phyloP scores from a whole-genome alignment of 2,888 invertebrate species.

The Ditylenchus weischeri region DNA sequence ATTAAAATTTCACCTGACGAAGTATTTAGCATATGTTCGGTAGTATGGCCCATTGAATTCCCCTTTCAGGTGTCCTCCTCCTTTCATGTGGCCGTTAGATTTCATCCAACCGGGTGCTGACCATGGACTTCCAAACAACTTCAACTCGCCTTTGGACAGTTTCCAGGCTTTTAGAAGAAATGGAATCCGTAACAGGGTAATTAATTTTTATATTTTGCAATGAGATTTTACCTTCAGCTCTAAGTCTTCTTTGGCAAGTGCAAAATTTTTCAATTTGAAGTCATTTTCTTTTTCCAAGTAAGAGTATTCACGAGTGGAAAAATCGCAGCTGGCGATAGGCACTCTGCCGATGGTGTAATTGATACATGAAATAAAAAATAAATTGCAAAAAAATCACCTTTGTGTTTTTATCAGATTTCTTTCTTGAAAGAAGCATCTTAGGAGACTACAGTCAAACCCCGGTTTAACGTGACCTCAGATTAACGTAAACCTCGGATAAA shows the following conservation, averaged over 20 bases:
- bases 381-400: too few relatives aligned
- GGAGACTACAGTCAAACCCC: too few relatives aligned
- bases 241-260: slow-evolving; percentile 70
- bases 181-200: slow-evolving; percentile 41
- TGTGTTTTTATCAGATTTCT: too few relatives aligned
- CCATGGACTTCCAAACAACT: slow-evolving; percentile 29
- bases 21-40: slow-evolving; percentile 78
- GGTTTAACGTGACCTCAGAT: too few relatives aligned
- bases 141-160: slow-evolving; percentile 15
- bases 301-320: slow-evolving; percentile 77
- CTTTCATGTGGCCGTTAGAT: slow-evolving; percentile 61
- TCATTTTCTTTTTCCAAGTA: slow-evolving; percentile 70
- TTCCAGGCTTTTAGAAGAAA: slow-evolving; percentile 38
- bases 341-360: slow-evolving; percentile 77
- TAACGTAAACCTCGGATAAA: too few relatives aligned
- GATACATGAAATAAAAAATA: slow-evolving; percentile 65
- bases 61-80: slow-evolving; percentile 60
- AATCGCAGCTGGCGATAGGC: slow-evolving; percentile 81
- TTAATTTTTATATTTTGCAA: not conserved
- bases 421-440: too few relatives aligned
- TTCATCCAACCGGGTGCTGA: slow-evolving; percentile 64
- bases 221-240: slow-evolving; percentile 64
- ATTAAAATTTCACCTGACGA: slow-evolving; percentile 14
- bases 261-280: slow-evolving; percentile 66
- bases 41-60: slow-evolving; percentile 66